Evolutionary conservation across 2,888 invertebrate species (phyloP), one percentile per base, ranked within the genome.

Genomic region (Tromatobia lineatoria): DNA sequence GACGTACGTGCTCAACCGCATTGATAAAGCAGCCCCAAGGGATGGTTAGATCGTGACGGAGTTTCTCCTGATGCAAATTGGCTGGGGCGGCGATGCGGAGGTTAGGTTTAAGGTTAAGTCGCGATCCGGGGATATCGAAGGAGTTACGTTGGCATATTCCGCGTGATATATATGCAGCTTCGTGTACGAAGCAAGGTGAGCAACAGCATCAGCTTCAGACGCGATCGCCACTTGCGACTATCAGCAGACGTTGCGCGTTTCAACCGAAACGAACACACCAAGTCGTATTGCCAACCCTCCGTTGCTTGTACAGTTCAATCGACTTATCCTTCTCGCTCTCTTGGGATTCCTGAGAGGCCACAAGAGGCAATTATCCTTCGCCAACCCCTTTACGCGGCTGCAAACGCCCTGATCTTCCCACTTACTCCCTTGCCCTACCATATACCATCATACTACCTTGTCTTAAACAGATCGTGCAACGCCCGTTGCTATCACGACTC

Each of bases 351-450:
- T 88, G 90, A 88, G 77, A 42, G 70, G 89, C 91, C 91, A 89
- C 91, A 90, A 91, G 92, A 92, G 93, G 91, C 92, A 93, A 93
- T 93, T 93, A 93, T 92, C 93, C 90, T 90, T 89, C 86, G 88
- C 88, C 59, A 89, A 88, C 90, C 90, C 91, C 89, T 90, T 89
- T 87, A 84, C 83, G 83, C 88, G 85, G 59, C 74, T 77, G 74
- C 59, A 75, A 66, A 69, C 75, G 80, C 82, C 81, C 83, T 64
- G 20, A 85, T 85, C 83, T 84, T 79, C 69, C 81, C 64, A n/a
- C 80, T 83, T 73, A 83, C 84, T 84, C 88, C 66, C 81, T 34
- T 50, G 45, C 74, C 83, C 78, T 74, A 77, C 76, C 61, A 38
- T 71, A 73, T 25, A 59, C 74, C 80, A 45, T 77, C 82, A 69